These are phyloP conservation scores for Apoda limacodes DNA, from an alignment of 2,888 invertebrate genomes.

Conservation along the genomic window DNA sequence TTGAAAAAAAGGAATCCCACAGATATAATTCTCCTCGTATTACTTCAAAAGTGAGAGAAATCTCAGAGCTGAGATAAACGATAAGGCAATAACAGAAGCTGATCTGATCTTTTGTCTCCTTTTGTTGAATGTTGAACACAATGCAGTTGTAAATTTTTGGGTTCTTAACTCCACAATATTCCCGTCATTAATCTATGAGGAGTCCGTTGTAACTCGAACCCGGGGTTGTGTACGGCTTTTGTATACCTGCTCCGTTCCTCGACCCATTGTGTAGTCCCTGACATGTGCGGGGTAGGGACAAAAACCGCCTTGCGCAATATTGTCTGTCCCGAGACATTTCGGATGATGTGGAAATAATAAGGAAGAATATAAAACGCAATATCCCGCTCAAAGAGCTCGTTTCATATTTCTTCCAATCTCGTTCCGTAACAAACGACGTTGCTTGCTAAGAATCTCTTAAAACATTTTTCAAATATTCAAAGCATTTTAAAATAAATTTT, in stretches of 20 bases:
- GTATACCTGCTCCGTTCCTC: conserved; percentile 52
- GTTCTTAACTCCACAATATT: conserved; percentile 65
- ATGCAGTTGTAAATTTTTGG: conserved; percentile 69
- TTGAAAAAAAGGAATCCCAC: conserved; percentile 34
- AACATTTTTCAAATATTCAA: conserved; percentile 28
- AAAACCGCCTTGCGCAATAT: conserved; percentile 63
- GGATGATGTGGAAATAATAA: conserved; percentile 56
- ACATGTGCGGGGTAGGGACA: conserved; percentile 56
- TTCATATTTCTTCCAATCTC: conserved; percentile 30
- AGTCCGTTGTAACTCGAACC: conserved; percentile 60
- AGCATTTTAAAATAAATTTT: too few relatives aligned
- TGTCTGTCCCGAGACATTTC: conserved; percentile 42
- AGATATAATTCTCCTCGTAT: conserved; percentile 51
- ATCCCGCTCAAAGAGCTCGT: conserved; percentile 23
- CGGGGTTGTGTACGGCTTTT: conserved; percentile 49
- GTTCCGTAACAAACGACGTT: conserved; percentile 21
- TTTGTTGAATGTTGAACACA: conserved; percentile 49
- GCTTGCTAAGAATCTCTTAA: too few relatives aligned
- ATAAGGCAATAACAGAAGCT: conserved; percentile 67
- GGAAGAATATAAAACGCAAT: conserved; percentile 40
- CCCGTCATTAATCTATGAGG: conserved; percentile 62
- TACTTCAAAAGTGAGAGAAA: conserved; percentile 61
- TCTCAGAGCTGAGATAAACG: conserved; percentile 48
- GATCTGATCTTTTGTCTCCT: conserved; percentile 60
- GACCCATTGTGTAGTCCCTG: conserved; percentile 50